phyloP scores from a whole-genome alignment of 2,888 invertebrate genomes.

The Eupithecia subumbrata region DNA sequence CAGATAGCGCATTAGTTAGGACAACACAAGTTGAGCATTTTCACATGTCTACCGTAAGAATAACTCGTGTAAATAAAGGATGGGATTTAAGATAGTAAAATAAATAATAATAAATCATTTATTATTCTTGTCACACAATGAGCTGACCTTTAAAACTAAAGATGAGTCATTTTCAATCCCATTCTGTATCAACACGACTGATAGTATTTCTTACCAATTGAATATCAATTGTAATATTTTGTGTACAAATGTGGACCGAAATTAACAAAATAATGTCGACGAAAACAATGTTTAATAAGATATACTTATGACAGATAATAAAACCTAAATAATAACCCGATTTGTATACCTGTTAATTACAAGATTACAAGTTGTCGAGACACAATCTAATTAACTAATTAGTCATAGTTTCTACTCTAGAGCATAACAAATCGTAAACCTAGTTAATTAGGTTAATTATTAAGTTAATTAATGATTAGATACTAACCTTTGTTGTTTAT shows the following conservation, averaged over 20 bases:
- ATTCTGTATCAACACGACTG: too few relatives aligned
- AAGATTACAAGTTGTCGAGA: conserved; percentile 18
- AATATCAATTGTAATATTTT: not conserved
- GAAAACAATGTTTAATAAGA: not conserved
- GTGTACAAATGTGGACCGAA: not conserved
- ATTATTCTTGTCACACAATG: too few relatives aligned
- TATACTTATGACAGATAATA: not conserved
- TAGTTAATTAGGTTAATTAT: conserved; percentile 30
- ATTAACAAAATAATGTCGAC: not conserved
- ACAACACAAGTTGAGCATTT: conserved; percentile 23
- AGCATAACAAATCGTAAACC: conserved; percentile 32
- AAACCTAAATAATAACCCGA: not conserved
- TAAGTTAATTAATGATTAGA: conserved; percentile 10
- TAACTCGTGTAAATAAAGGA: too few relatives aligned
- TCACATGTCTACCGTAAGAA: not conserved
- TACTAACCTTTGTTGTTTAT: conserved; percentile 95
- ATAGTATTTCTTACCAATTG: not conserved
- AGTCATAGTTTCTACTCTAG: conserved; percentile 31
- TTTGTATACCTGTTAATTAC: not conserved
- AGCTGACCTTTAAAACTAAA: too few relatives aligned
- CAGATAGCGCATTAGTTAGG: conserved; percentile 47
- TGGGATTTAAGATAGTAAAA: too few relatives aligned
- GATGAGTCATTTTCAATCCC: too few relatives aligned
- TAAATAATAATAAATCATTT: too few relatives aligned
- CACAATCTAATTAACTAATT: conserved; percentile 26